These are phyloP conservation scores for Diarsia mendica DNA, from an alignment of 2,888 invertebrate genomes.

Conservation along the genomic window DNA sequence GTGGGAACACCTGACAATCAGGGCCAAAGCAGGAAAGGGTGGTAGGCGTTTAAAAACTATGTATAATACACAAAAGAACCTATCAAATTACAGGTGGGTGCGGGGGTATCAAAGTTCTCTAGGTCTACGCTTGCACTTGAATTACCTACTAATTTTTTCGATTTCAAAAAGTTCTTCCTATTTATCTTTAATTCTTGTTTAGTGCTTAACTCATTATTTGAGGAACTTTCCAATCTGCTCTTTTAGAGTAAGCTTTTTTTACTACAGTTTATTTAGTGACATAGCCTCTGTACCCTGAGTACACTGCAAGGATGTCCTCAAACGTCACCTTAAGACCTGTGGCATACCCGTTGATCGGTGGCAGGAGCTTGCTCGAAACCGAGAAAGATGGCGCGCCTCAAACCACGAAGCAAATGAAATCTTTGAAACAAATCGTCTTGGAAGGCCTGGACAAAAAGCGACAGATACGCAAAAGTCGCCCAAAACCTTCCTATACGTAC, in stretches of 20 bases:
- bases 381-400: too few relatives aligned
- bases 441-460: too few relatives aligned
- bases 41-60: background rate
- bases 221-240: background rate
- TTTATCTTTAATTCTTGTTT: background rate
- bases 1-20: too few relatives aligned
- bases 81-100: background rate
- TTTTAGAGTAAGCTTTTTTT: background rate
- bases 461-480: too few relatives aligned
- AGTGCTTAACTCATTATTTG: background rate
- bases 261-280: background rate
- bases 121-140: background rate
- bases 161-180: background rate
- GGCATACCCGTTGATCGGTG: too few relatives aligned
- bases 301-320: too few relatives aligned
- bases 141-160: background rate
- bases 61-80: background rate
- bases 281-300: background rate
- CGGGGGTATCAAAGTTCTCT: background rate
- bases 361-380: too few relatives aligned
- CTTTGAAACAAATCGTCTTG: too few relatives aligned
- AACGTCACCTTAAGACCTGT: too few relatives aligned
- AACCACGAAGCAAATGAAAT: too few relatives aligned
- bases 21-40: too few relatives aligned
- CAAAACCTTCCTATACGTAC: too few relatives aligned